A percentile compares a stretch with the other conserved stretches of the same genome.
These are phyloP conservation scores for Drosophila tani DNA, from an alignment of 1,140 invertebrate genomes.

Conservation along the genomic window DNA sequence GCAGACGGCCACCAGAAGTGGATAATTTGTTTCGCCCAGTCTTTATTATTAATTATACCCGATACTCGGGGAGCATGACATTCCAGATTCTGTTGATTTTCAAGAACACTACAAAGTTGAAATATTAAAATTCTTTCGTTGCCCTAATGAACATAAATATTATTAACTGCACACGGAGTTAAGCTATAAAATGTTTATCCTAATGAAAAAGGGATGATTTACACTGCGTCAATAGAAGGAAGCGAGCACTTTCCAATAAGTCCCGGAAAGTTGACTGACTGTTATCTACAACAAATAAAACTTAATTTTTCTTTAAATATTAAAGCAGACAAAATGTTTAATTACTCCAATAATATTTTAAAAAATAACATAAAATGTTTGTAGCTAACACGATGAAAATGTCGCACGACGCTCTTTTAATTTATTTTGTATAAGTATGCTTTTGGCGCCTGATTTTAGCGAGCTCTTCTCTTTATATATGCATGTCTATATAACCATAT, in stretches of 20 bases:
- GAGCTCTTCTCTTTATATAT: slow-evolving; percentile 1
- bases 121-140: slow-evolving; percentile 36
- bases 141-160: slow-evolving; percentile 56
- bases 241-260: too few species aligned
- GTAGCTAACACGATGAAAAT: not conserved
- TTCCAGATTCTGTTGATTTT: slow-evolving; percentile 30
- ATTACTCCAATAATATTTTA: too few species aligned
- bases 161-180: slow-evolving; percentile 1
- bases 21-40: slow-evolving; percentile 12
- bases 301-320: not conserved
- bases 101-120: slow-evolving; percentile 49
- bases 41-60: slow-evolving; percentile 6
- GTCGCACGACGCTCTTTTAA: not conserved
- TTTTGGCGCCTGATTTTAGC: slow-evolving; percentile 41
- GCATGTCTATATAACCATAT: not conserved
- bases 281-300: too few species aligned
- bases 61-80: not conserved
- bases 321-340: not conserved
- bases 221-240: too few species aligned
- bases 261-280: too few species aligned
- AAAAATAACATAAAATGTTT: too few species aligned
- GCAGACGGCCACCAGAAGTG: slow-evolving; percentile 31
- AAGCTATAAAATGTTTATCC: too few species aligned
- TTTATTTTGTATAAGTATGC: slow-evolving; percentile 16
- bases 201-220: too few species aligned